Evolutionary conservation across 2,113 vertebrate species (phyloP).

Genomic region (Platysteira castanea): DNA sequence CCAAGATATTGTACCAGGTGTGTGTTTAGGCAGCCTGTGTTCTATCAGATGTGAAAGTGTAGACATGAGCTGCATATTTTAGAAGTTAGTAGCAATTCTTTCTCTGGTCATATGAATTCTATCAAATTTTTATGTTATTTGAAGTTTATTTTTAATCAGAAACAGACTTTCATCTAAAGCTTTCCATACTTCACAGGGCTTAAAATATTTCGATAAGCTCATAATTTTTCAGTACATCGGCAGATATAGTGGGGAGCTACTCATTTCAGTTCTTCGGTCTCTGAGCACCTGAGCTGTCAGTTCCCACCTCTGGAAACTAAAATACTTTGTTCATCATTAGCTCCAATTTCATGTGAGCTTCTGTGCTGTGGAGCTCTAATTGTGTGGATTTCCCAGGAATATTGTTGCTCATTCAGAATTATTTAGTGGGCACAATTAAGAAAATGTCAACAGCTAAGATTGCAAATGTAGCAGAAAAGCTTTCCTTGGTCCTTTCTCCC

Average conservation of each 20-base stretch:
- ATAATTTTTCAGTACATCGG: not conserved
- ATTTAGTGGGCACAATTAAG: not conserved
- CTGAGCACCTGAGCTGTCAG: not conserved
- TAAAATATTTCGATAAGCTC: not conserved
- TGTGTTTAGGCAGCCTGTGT: not conserved
- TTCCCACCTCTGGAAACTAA: not conserved
- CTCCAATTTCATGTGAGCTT: not conserved
- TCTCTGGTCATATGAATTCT: not conserved
- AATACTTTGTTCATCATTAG: not conserved
- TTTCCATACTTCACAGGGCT: not conserved
- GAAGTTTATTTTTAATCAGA: constrained; percentile 11
- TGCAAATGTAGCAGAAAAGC: not conserved
- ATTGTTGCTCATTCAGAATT: not conserved
- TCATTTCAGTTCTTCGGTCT: not conserved
- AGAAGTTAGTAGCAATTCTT: not conserved
- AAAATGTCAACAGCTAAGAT: not conserved
- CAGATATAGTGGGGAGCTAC: not conserved
- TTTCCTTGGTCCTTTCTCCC: not conserved
- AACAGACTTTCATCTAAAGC: not conserved
- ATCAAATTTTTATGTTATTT: not conserved
- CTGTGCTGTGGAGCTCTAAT: not conserved
- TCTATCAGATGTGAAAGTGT: not conserved
- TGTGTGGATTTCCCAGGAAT: not conserved
- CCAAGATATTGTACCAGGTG: not conserved
- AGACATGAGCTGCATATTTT: not conserved